These are phyloP conservation scores for Brachyopa scutellaris DNA, from an alignment of 2,888 invertebrate genomes.

Conservation along the genomic window DNA sequence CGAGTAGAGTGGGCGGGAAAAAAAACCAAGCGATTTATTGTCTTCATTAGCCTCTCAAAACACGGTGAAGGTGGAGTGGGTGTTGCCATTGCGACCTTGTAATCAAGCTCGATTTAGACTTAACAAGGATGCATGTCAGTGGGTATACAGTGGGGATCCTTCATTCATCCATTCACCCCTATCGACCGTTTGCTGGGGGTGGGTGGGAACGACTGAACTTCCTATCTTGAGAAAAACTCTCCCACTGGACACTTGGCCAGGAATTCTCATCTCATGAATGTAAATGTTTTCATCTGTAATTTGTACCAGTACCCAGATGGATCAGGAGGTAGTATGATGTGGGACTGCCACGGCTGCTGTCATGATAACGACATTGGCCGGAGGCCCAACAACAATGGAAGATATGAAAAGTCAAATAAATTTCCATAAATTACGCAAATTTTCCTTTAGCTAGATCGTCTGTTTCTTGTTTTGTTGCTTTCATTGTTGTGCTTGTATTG, in stretches of 20 bases:
- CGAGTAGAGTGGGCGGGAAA: not conserved
- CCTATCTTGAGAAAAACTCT: constrained; percentile 37
- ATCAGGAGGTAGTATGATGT: constrained; percentile 1
- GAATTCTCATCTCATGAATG: constrained; percentile 41
- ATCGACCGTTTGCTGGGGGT: not conserved
- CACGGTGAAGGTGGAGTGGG: not conserved
- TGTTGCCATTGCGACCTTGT: constrained; percentile 8
- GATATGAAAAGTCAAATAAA: constrained; percentile 46
- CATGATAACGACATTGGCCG: constrained; percentile 21
- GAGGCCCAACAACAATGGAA: constrained; percentile 14
- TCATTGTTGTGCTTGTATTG: not conserved
- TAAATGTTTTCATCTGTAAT: constrained; percentile 39
- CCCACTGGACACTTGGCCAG: constrained; percentile 30
- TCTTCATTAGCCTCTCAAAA: constrained; percentile 45
- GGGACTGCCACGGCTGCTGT: not conserved
- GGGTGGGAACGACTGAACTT: not conserved
- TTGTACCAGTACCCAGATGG: not conserved
- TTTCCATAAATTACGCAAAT: constrained; percentile 62
- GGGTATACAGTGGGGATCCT: not conserved
- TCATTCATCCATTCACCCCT: not conserved
- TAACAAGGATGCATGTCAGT: constrained; percentile 14
- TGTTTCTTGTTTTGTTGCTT: constrained; percentile 14
- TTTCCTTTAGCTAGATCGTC: not conserved
- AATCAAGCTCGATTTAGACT: constrained; percentile 37
- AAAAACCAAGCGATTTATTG: constrained; percentile 40